Base-by-base conservation (phyloP, 2,888 invertebrate genomes). In the Thera obeliscata region DNA sequence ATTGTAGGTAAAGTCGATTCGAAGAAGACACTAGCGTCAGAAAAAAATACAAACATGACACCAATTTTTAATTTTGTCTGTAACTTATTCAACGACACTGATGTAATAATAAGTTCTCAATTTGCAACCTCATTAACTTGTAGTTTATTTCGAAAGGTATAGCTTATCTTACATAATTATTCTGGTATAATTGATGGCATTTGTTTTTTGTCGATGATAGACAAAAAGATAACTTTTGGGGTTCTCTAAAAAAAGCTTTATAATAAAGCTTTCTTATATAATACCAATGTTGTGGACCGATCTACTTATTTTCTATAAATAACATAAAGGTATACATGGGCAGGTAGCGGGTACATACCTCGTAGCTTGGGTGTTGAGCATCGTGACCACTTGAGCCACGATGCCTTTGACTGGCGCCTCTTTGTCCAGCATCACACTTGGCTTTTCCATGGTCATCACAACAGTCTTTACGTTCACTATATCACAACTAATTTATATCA, bases 371-470 rank as follows among this genome's bases (percentile, higher is more conserved):
- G 89, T 91, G 80, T 94, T 94, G 56, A 94, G 90, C 90, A 94
- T 92, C 41, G 94, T 94, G 77, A 94, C 93, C 76, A 94, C 93
- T 80, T 94, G 94, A 57, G 94, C 94, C 81, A 94, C 94, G 35
- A 93, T 90, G 70, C 94, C 94, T 73, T 93, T 93, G 50, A 87
- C 86, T 2, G 94, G 94, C 60, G 90, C 90, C 80, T 93, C 94
- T 82, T 87, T 87, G 75, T 92, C 92, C 85, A 86, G 72, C 84
- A 93, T 78, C 66, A 84, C 78, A 61, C 78, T 78, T 9, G 86
- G 76, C 74, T 86, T 91, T 78, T 92, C 91, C 92, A 91, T 91
- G 79, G 82, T 92, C 92, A 92, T 90, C 82, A 77, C 68, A 56
- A 48, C 66, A 61, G 73, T 74, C 49, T 72, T 73, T 52, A 65